These are phyloP conservation scores for Microctenopoma lineatum DNA, from an alignment of 2,797 vertebrate genomes.

Conservation along the genomic window DNA sequence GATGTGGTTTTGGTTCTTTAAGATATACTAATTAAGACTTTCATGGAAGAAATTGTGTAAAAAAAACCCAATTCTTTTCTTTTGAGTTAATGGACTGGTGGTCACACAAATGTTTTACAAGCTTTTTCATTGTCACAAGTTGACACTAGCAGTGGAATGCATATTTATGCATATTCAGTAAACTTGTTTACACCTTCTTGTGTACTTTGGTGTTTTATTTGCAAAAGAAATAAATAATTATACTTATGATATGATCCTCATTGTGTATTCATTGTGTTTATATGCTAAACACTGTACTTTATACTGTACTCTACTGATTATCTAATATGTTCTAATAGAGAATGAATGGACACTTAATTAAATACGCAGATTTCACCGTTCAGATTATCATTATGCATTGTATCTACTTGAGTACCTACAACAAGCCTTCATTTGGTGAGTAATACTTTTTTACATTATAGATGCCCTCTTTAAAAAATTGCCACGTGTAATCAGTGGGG, in stretches of 20 bases:
- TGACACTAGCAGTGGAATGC: neutral
- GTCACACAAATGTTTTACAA: neutral
- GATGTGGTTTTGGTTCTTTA: conserved; percentile 1
- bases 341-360: neutral
- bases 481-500: neutral
- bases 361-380: neutral
- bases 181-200: neutral
- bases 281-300: too few relatives aligned
- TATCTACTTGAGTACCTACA: neutral
- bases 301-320: neutral
- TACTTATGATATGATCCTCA: neutral
- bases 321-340: neutral
- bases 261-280: neutral
- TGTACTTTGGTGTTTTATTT: too few relatives aligned
- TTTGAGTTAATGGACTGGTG: neutral
- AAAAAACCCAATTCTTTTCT: neutral
- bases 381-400: neutral
- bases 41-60: conserved; percentile 1
- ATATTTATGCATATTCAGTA: neutral
- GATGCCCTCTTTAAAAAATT: conserved; percentile 15
- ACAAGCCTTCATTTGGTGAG: neutral
- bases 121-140: neutral
- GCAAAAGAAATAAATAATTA: too few relatives aligned
- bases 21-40: conserved; percentile 20
- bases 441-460: conserved; percentile 3